Conservation (phyloP, 2,888 invertebrate species). For the Tanytarsus gracilentus region DNA sequence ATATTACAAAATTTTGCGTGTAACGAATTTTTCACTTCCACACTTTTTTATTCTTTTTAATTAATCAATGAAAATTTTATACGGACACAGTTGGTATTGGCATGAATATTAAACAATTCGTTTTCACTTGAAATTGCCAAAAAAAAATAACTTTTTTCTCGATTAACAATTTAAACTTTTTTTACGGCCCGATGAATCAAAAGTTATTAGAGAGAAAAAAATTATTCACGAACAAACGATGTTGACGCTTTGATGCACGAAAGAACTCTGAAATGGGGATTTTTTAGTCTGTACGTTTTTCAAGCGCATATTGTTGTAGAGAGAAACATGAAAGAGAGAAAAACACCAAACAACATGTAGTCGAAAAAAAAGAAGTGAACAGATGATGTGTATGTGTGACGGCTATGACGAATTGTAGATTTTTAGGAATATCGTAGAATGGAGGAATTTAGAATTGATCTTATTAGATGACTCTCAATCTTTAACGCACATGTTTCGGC, state of each 20-base stretch:
- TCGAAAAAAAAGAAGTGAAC: constrained; percentile 1
- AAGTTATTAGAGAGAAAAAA: background rate
- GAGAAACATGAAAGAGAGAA: background rate
- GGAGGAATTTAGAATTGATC: constrained; percentile 25
- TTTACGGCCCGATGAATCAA: constrained; percentile 10
- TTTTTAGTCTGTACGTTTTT: constrained; percentile 16
- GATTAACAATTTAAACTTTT: constrained; percentile 11
- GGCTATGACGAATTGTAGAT: constrained; percentile 18
- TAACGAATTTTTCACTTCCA: no score
- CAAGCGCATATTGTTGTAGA: background rate
- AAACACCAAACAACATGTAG: constrained; percentile 13
- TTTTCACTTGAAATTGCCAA: background rate
- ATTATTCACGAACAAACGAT: constrained; percentile 17
- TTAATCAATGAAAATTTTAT: no score
- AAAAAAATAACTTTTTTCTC: background rate
- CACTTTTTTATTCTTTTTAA: no score
- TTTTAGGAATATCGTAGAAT: constrained; percentile 19
- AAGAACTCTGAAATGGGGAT: constrained; percentile 26
- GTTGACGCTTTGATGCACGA: constrained; percentile 29
- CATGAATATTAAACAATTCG: background rate
- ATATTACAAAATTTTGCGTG: no score
- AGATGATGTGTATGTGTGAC: constrained; percentile 19
- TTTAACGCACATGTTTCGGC: no score
- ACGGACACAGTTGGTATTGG: no score
- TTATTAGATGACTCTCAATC: constrained; percentile 27